Conservation (phyloP, 2,888 invertebrate species). For the Patella pellucida region DNA sequence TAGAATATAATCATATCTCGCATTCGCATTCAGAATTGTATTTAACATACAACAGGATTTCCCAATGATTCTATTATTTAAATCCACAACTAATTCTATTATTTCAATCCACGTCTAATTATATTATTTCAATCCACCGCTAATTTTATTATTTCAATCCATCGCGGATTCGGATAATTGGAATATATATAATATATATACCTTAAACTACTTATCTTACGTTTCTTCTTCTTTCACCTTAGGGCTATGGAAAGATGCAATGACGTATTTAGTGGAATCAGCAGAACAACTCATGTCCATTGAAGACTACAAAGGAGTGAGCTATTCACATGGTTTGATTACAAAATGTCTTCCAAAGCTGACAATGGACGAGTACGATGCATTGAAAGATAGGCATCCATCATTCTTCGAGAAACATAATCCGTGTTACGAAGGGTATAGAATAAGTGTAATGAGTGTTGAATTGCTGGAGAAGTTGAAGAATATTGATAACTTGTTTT, state of each 20-base stretch:
- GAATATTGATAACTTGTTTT: constrained; percentile 21
- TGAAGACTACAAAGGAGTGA: constrained; percentile 35
- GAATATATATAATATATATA: background rate
- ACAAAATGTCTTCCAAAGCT: constrained; percentile 32
- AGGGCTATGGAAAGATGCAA: constrained; percentile 42
- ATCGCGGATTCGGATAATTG: background rate
- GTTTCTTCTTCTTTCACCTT: background rate
- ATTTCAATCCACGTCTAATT: too few relatives aligned
- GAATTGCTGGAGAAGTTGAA: constrained; percentile 21
- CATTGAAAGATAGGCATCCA: constrained; percentile 19
- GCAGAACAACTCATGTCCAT: constrained; percentile 29
- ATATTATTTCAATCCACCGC: too few relatives aligned
- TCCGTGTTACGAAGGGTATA: constrained; percentile 37
- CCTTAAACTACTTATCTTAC: background rate
- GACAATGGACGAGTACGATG: constrained; percentile 27
- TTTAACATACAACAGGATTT: too few relatives aligned
- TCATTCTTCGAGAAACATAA: constrained; percentile 21
- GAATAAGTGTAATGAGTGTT: constrained; percentile 23
- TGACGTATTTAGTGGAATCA: constrained; percentile 32
- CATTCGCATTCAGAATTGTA: too few relatives aligned
- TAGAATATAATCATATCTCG: too few relatives aligned
- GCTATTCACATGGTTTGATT: constrained; percentile 35
- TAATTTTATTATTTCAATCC: background rate
- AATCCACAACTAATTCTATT: too few relatives aligned
- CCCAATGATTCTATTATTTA: too few relatives aligned